Percentiles rank a stretch among this genome's conserved stretches.
Conservation (phyloP, 2,888 invertebrate genomes). For the Agrilus cyanescens region DNA sequence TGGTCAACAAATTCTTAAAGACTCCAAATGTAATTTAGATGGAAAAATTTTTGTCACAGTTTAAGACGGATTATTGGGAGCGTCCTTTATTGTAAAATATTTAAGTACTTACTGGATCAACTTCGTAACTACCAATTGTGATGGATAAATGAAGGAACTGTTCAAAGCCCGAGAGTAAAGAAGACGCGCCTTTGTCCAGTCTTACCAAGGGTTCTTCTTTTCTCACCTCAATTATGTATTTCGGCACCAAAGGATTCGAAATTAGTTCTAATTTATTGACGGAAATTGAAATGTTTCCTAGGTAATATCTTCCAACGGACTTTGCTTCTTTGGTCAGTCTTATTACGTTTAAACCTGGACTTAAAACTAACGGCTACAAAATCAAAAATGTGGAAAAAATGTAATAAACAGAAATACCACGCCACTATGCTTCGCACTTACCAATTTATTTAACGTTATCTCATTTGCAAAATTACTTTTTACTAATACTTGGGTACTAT, state of each 20-base stretch:
- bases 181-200: slow-evolving; percentile 46
- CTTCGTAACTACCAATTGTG: slow-evolving; percentile 64
- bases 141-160: slow-evolving; percentile 66
- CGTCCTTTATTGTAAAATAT: not conserved
- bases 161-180: slow-evolving; percentile 69
- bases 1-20: too few relatives aligned
- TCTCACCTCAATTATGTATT: slow-evolving; percentile 39
- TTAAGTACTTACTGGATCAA: slow-evolving; percentile 49
- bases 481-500: slow-evolving; percentile 41
- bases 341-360: slow-evolving; percentile 54
- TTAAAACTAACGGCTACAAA: slow-evolving; percentile 30
- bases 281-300: slow-evolving; percentile 57
- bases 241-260: slow-evolving; percentile 47
- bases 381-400: slow-evolving; percentile 3
- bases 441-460: slow-evolving; percentile 25
- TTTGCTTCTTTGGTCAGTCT: slow-evolving; percentile 48
- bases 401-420: not conserved
- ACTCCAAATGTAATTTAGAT: not conserved
- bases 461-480: slow-evolving; percentile 24
- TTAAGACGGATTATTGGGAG: not conserved
- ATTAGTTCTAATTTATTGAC: slow-evolving; percentile 60
- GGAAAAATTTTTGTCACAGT: not conserved
- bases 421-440: slow-evolving; percentile 15
- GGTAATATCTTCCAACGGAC: slow-evolving; percentile 55
- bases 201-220: slow-evolving; percentile 33